These are phyloP conservation scores for Globodera rostochiensis DNA, from an alignment of 1,140 invertebrate genomes.

Conservation along the genomic window DNA sequence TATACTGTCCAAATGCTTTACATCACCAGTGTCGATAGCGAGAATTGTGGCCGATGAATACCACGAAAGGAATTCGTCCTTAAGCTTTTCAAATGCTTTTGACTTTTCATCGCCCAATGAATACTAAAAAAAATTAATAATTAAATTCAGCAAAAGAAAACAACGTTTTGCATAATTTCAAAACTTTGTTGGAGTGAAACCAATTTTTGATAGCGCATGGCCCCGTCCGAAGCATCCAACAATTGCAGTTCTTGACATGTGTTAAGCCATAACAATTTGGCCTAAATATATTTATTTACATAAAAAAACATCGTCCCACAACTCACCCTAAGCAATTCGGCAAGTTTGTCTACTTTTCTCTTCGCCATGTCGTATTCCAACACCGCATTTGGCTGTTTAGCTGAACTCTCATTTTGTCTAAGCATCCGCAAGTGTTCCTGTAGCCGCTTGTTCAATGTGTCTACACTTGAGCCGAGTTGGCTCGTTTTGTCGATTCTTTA, in stretches of 20 bases:
- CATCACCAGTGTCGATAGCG: constrained; percentile 47
- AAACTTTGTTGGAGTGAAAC: constrained; percentile 50
- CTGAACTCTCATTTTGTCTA: constrained; percentile 49
- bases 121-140: constrained; percentile 38
- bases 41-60: constrained; percentile 51
- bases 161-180: constrained; percentile 41
- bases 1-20: constrained; percentile 46
- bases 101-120: constrained; percentile 28
- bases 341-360: constrained; percentile 47
- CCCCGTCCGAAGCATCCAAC: constrained; percentile 39
- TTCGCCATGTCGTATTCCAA: constrained; percentile 54
- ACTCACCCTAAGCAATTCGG: constrained; percentile 46
- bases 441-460: constrained; percentile 51
- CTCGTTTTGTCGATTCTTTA: constrained; percentile 42
- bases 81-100: constrained; percentile 47
- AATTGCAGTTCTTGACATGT: constrained; percentile 42
- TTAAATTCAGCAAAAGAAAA: constrained; percentile 8
- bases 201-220: constrained; percentile 48
- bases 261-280: constrained; percentile 45
- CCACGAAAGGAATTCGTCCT: constrained; percentile 53
- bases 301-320: not conserved
- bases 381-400: constrained; percentile 42
- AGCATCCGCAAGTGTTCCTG: constrained; percentile 53
- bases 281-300: constrained; percentile 49
- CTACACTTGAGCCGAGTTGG: constrained; percentile 34